Evolutionary conservation across 2,888 invertebrate species (phyloP).

Genomic region (Entomobrya proxima): DNA sequence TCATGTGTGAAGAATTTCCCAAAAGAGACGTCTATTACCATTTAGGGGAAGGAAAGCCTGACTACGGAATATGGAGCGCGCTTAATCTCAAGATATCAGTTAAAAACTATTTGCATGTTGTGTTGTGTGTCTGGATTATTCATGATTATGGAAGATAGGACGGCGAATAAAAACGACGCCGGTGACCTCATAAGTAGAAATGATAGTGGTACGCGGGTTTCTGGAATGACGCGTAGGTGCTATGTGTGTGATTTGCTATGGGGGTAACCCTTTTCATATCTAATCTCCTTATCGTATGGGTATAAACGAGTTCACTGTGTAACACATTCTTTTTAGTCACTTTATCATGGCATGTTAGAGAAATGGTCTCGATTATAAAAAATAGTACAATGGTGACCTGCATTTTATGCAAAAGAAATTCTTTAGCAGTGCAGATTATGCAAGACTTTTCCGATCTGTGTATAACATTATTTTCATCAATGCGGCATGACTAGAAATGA

Average conservation of each 20-base stretch:
- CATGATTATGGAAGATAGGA: conserved; percentile 46
- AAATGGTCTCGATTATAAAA: no score
- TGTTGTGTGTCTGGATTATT: conserved; percentile 59
- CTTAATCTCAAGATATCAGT: conserved; percentile 64
- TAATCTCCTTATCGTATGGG: neutral
- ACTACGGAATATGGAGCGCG: conserved; percentile 31
- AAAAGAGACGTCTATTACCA: conserved; percentile 57
- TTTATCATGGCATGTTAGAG: no score
- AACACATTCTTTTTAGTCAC: no score
- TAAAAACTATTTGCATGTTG: conserved; percentile 63
- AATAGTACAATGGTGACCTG: no score
- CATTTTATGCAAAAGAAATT: no score
- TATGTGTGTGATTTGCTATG: conserved; percentile 15
- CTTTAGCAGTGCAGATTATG: no score
- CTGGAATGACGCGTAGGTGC: neutral
- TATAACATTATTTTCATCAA: no score
- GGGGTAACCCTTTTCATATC: conserved; percentile 10
- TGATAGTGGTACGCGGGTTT: neutral
- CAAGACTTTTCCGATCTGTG: no score
- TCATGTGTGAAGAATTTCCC: conserved; percentile 62
- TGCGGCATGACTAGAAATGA: no score
- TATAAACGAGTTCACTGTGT: no score
- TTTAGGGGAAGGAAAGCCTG: conserved; percentile 31
- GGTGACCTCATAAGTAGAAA: neutral
- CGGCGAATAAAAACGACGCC: conserved; percentile 25